Percentiles rank a stretch among this genome's conserved stretches.
Conservation (phyloP, 2,113 vertebrate genomes). For the Paracanthobrama guichenoti region DNA sequence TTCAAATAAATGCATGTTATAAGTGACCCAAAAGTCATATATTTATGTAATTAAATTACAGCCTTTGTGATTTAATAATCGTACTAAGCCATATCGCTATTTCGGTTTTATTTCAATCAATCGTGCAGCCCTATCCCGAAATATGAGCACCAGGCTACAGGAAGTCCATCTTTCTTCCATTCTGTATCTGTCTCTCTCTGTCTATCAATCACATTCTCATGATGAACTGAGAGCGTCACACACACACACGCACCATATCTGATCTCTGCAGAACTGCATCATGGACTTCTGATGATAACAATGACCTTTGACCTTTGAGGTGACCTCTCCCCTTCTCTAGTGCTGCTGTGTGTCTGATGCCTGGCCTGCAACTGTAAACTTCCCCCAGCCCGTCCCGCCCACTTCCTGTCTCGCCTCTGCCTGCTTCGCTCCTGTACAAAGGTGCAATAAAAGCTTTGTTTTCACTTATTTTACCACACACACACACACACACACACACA, state of each 20-base stretch:
- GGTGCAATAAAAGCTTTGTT: slow-evolving; percentile 37
- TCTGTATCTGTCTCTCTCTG: slow-evolving; percentile 11
- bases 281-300: slow-evolving; percentile 30
- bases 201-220: slow-evolving; percentile 17
- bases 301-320: slow-evolving; percentile 18
- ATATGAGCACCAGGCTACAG: background rate
- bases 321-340: background rate
- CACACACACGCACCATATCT: slow-evolving; percentile 13
- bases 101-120: background rate
- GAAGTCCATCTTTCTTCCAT: background rate
- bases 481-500: slow-evolving; percentile 24
- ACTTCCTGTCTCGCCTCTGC: slow-evolving; percentile 2
- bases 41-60: background rate
- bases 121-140: background rate
- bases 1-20: no score
- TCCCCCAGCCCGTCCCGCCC: background rate
- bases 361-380: slow-evolving; percentile 48
- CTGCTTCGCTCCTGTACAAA: slow-evolving; percentile 36
- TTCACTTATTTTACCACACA: slow-evolving; percentile 21
- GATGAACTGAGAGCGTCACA: slow-evolving; percentile 7
- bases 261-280: slow-evolving; percentile 24
- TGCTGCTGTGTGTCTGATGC: slow-evolving; percentile 43
- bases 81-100: background rate
- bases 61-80: background rate
- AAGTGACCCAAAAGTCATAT: no score